Conservation (phyloP, 2,888 invertebrate species). For the Pollenia labialis region DNA sequence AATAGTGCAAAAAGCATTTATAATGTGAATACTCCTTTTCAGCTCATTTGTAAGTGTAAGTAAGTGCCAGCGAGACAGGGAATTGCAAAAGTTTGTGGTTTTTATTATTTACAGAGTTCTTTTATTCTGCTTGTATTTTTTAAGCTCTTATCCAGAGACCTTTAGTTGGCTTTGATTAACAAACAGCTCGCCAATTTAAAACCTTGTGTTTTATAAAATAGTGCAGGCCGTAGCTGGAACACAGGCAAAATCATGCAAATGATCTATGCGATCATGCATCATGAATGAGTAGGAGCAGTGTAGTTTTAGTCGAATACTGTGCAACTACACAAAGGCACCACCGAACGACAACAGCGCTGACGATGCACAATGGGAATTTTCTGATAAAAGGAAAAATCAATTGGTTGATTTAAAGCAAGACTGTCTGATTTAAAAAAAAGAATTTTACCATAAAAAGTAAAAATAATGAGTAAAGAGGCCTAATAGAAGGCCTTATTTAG, state of each 20-base stretch:
- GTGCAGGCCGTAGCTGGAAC: neutral
- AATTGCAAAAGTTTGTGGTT: neutral
- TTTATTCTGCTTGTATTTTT: neutral
- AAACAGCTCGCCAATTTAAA: neutral
- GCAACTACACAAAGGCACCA: conserved; percentile 46
- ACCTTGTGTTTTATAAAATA: neutral
- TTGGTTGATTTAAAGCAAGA: too few species aligned
- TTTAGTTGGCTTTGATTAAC: neutral
- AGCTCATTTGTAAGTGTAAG: conserved; percentile 17
- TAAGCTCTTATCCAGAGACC: neutral
- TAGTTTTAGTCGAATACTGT: conserved; percentile 13
- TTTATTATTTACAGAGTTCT: neutral
- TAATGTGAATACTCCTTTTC: conserved; percentile 46
- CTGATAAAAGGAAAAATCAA: too few species aligned
- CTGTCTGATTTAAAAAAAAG: too few species aligned
- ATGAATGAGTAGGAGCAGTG: conserved; percentile 67
- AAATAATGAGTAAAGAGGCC: too few species aligned
- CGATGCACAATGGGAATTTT: neutral
- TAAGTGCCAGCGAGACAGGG: conserved; percentile 48
- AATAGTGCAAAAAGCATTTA: conserved; percentile 58
- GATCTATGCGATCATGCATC: conserved; percentile 68
- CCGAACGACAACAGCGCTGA: conserved; percentile 27
- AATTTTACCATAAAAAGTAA: too few species aligned
- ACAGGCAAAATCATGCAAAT: conserved; percentile 69
- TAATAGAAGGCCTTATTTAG: too few species aligned